phyloP scores from a whole-genome alignment of 2,797 vertebrate genomes.

The Microchirus variegatus region DNA sequence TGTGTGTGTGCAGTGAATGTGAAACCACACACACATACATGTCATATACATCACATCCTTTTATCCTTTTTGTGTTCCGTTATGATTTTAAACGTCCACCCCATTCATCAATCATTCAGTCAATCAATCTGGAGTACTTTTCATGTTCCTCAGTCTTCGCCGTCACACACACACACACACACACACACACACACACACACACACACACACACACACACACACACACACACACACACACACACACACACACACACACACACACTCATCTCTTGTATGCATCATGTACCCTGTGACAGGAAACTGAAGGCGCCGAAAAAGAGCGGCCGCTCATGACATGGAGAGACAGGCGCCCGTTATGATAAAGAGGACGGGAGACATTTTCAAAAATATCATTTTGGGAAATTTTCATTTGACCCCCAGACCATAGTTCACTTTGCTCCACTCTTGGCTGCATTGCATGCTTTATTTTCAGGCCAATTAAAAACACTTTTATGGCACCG shows the following conservation, averaged over 20 bases:
- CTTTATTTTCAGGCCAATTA: conserved; percentile 43
- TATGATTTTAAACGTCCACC: not conserved
- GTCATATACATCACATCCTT: not conserved
- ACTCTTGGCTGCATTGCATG: conserved; percentile 16
- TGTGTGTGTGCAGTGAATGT: conserved; percentile 26
- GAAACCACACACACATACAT: not conserved
- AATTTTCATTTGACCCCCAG: conserved; percentile 48
- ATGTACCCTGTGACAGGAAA: not conserved
- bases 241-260: not conserved
- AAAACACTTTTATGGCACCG: conserved; percentile 16
- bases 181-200: not conserved
- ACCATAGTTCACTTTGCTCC: conserved; percentile 41
- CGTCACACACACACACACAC: not conserved
- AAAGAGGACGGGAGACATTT: conserved; percentile 49
- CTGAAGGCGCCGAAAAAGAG: conserved; percentile 19
- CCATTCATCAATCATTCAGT: not conserved
- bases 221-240: not conserved
- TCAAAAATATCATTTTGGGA: conserved; percentile 57
- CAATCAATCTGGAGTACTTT: not conserved
- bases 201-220: not conserved
- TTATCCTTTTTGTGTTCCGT: not conserved
- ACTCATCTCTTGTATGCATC: conserved; percentile 13
- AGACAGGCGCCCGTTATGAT: conserved; percentile 45
- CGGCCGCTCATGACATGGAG: conserved; percentile 18
- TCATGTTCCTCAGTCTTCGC: not conserved